These are phyloP conservation scores for Sebastes vulpes DNA, from an alignment of 2,797 vertebrate species.

Conservation along the genomic window DNA sequence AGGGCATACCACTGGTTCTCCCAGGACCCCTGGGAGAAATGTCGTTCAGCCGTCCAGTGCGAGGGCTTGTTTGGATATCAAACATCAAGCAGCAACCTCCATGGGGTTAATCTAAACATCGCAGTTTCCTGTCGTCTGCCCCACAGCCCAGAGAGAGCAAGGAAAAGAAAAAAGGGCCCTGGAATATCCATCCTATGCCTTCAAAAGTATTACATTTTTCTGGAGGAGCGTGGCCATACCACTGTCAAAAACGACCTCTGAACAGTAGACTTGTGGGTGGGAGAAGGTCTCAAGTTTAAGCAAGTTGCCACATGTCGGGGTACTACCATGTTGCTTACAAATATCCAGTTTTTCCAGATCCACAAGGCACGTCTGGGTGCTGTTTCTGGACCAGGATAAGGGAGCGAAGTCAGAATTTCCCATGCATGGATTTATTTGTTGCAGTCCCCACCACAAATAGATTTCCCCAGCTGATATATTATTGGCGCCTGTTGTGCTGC, in stretches of 20 bases:
- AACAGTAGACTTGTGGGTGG: slow-evolving; percentile 14
- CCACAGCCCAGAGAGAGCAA: slow-evolving; percentile 5
- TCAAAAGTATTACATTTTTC: slow-evolving; percentile 5
- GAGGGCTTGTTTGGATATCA: slow-evolving; percentile 83
- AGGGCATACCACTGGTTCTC: slow-evolving; percentile 70
- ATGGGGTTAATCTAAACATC: slow-evolving; percentile 79
- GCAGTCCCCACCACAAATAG: slow-evolving; percentile 49
- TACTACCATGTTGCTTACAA: slow-evolving; percentile 17
- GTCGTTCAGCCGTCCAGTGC: slow-evolving; percentile 56
- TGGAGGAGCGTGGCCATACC: neutral
- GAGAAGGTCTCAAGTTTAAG: neutral
- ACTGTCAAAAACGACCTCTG: slow-evolving; percentile 9
- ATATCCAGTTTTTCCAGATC: slow-evolving; percentile 53
- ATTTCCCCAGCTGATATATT: slow-evolving; percentile 54
- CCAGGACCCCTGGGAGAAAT: slow-evolving; percentile 68
- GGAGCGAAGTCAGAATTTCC: slow-evolving; percentile 60
- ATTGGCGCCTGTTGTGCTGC: slow-evolving; percentile 44
- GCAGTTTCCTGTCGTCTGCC: slow-evolving; percentile 74
- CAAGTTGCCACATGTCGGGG: slow-evolving; percentile 37
- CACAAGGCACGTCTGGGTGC: slow-evolving; percentile 5
- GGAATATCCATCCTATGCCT: slow-evolving; percentile 11
- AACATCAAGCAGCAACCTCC: slow-evolving; percentile 78
- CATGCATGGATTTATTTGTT: slow-evolving; percentile 58
- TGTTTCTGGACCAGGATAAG: slow-evolving; percentile 22
- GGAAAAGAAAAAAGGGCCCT: neutral